Evolutionary conservation across 2,797 vertebrate genomes (phyloP).

Genomic region (Sebastes alutus): DNA sequence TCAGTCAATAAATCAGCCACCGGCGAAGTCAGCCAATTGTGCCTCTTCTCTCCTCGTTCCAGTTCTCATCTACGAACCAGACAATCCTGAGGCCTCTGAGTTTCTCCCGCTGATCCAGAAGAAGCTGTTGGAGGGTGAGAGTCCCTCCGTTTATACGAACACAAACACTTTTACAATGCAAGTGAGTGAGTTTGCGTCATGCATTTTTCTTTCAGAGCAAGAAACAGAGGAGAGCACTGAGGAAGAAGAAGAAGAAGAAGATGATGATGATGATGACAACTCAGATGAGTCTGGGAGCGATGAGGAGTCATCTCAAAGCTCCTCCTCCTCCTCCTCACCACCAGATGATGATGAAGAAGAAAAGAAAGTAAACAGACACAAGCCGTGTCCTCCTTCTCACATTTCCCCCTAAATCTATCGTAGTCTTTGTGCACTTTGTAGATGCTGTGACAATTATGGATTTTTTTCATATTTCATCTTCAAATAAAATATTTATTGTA

Average conservation of each 20-base stretch:
- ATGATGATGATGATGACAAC: neutral
- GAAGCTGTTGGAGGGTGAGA: constrained; percentile 81
- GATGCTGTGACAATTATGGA: neutral
- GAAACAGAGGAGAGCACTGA: constrained; percentile 44
- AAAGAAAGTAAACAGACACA: constrained; percentile 22
- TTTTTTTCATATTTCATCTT: neutral
- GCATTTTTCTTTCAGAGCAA: constrained; percentile 38
- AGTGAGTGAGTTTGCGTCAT: neutral
- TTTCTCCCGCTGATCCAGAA: constrained; percentile 86
- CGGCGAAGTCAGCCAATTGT: neutral
- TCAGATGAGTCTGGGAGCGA: constrained; percentile 22
- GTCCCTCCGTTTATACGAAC: neutral
- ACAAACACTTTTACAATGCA: neutral
- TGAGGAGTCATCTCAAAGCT: constrained; percentile 50
- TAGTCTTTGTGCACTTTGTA: neutral
- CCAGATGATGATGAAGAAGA: constrained; percentile 45
- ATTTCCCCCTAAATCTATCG: neutral
- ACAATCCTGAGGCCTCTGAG: constrained; percentile 84
- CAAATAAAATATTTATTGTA: constrained; percentile 23
- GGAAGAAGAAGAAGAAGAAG: constrained; percentile 1
- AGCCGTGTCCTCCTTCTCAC: constrained; percentile 4
- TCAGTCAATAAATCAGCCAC: neutral
- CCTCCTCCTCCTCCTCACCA: constrained; percentile 37
- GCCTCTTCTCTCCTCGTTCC: constrained; percentile 55
- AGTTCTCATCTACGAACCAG: constrained; percentile 88